Evolutionary conservation across 2,888 invertebrate species (phyloP).

Genomic region (Horisme vitalbata): DNA sequence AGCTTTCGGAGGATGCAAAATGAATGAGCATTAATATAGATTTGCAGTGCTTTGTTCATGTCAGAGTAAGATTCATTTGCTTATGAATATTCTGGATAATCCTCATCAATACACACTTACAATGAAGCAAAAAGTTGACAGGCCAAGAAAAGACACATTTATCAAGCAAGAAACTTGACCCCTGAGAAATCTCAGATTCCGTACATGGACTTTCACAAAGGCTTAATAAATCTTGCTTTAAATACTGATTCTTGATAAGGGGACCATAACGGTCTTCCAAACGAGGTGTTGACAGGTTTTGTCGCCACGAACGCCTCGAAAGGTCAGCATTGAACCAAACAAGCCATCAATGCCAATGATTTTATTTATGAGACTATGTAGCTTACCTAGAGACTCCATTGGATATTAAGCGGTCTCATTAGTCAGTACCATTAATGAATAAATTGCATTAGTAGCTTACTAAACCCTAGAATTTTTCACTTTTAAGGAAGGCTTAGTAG

Average conservation of each 20-base stretch:
- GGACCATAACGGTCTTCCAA: background rate
- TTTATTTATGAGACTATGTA: too few relatives aligned
- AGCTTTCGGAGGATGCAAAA: constrained; percentile 52
- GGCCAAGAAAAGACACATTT: background rate
- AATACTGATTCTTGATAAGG: background rate
- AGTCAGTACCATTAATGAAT: too few relatives aligned
- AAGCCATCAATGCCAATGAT: background rate
- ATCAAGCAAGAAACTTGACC: background rate
- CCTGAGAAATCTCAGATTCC: background rate
- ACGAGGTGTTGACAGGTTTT: background rate
- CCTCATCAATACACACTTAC: constrained; percentile 9
- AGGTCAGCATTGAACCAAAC: background rate
- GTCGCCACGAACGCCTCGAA: constrained; percentile 1
- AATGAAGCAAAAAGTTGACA: background rate
- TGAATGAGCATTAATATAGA: constrained; percentile 54
- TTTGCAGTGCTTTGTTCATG: constrained; percentile 48
- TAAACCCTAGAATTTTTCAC: too few relatives aligned
- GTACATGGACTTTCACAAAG: background rate
- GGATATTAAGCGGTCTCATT: too few relatives aligned
- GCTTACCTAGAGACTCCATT: background rate
- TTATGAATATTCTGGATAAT: constrained; percentile 27
- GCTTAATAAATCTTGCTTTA: background rate
- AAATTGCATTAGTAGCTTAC: too few relatives aligned
- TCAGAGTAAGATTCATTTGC: constrained; percentile 33
- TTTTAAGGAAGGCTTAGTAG: too few relatives aligned